Evolutionary conservation across 2,797 vertebrate genomes (phyloP), one percentile per base, ranked within the genome.

Genomic region (Aldrovandia affinis): DNA sequence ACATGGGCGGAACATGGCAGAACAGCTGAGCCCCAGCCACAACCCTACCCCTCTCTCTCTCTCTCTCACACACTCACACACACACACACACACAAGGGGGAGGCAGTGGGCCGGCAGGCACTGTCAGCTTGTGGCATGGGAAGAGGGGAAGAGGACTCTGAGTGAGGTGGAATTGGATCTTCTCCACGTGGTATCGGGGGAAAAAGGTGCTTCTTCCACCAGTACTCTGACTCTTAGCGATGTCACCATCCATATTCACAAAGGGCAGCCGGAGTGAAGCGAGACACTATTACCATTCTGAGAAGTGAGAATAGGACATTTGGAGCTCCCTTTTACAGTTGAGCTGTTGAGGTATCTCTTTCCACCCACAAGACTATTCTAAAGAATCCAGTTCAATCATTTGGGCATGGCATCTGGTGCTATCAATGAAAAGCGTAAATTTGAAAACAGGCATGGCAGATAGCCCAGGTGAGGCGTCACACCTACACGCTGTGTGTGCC

Each of bases 41-140:
- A 75, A 22, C 70, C 36, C 70, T 94, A 96, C 93, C 95, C 94
- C 54, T 42, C 36, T 3, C 44, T 50, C 93, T 94, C 94, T 94
- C 20, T 44, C 44, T 10, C 55, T 22, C 28, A n/a, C 77, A 81
- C 81, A 59, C 39, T 80, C 73, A 68, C 84, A 70, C 47, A 79
- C 82, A 80, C 59, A 80, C 84, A 81, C 65, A 83, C 78, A 86
- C 36, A 82, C 42, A 44, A 94, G 95, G 90, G 91, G 95, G 95
- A 96, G 96, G 95, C 93, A 90, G 95, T 92, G 93, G 95, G 95
- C 95, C 96, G 96, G 96, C 95, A 94, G 96, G 87, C 84, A 85
- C 88, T 87, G 84, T 86, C 84, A 86, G 83, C 65, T 77, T 80
- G 86, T 63, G 83, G 79, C 82, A 80, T 73, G 22, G 83, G 81